Evolutionary conservation across 2,888 invertebrate genomes (phyloP).

Genomic region (Anthophora plumipes): DNA sequence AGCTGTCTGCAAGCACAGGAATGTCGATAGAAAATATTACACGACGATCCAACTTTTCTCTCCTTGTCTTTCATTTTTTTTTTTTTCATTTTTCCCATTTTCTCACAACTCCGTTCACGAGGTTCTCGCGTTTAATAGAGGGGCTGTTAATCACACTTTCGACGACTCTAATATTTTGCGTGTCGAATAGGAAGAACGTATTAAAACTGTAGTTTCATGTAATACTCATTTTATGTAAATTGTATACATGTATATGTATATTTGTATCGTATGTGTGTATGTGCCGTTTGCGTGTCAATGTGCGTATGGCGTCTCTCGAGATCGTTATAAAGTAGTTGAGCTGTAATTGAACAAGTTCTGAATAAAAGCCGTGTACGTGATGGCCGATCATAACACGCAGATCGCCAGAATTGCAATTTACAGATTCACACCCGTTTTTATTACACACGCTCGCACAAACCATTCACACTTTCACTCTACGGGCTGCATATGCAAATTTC

Average conservation of each 20-base stretch:
- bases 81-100: too few relatives aligned
- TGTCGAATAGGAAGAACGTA: constrained; percentile 56
- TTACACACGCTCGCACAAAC: constrained; percentile 69
- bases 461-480: constrained; percentile 78
- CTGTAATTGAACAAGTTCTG: constrained; percentile 59
- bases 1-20: constrained; percentile 5
- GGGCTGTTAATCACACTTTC: constrained; percentile 41
- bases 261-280: constrained; percentile 22
- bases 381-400: constrained; percentile 43
- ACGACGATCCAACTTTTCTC: constrained; percentile 8
- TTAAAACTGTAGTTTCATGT: constrained; percentile 39
- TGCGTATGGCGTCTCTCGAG: constrained; percentile 56
- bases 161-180: constrained; percentile 29
- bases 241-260: background rate
- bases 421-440: constrained; percentile 65
- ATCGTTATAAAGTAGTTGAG: constrained; percentile 58
- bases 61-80: background rate
- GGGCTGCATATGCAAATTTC: constrained; percentile 76
- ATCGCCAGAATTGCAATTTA: constrained; percentile 59
- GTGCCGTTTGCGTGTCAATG: constrained; percentile 40
- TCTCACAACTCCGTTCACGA: constrained; percentile 17
- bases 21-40: constrained; percentile 6
- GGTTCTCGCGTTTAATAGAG: constrained; percentile 41
- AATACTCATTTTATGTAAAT: background rate
- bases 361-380: constrained; percentile 63